These are phyloP conservation scores for Leptinotarsa defecta DNA, from an alignment of 1,140 invertebrate species.

Conservation along the genomic window DNA sequence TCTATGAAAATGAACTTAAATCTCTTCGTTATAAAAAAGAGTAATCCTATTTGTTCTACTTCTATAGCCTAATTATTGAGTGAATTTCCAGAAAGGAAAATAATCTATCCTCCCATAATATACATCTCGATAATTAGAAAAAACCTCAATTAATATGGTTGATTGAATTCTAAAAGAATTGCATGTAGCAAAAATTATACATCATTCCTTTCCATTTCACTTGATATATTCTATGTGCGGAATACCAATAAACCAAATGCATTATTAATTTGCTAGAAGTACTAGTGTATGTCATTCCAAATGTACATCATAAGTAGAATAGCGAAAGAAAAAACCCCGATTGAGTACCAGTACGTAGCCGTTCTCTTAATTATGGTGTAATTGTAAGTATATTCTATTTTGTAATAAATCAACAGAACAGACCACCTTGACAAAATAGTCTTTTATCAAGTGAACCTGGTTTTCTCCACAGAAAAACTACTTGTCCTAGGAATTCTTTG, in stretches of 20 bases:
- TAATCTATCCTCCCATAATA: no score
- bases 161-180: neutral
- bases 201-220: neutral
- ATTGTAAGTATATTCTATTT: neutral
- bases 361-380: constrained; percentile 6
- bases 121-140: neutral
- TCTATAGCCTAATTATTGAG: no score
- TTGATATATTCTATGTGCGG: neutral
- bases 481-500: no score
- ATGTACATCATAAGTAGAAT: constrained; percentile 6
- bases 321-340: neutral
- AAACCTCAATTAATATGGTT: neutral
- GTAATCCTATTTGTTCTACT: no score
- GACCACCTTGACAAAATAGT: neutral
- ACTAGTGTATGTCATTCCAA: neutral
- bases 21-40: no score
- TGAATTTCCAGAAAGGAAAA: no score
- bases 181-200: neutral
- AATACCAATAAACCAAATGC: constrained; percentile 1
- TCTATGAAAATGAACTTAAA: no score
- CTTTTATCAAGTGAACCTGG: neutral
- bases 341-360: neutral
- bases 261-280: constrained; percentile 5
- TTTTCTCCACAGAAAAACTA: no score
- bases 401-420: neutral